Base-by-base conservation (phyloP, 2,888 invertebrate species). In the Crioceris asparagi region DNA sequence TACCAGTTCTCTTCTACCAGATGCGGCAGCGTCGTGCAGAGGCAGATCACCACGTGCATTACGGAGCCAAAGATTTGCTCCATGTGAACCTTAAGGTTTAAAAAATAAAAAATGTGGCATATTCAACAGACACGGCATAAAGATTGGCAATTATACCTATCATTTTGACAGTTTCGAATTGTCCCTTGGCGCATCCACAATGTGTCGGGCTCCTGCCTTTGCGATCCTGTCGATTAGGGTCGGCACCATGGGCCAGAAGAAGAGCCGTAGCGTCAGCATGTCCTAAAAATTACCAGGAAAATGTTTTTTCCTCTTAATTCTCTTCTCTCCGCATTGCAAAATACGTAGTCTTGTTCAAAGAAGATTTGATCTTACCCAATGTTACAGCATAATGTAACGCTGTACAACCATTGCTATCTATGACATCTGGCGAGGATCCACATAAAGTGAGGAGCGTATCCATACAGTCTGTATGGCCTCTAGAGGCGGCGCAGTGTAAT, bases 321-420 rank as follows among this genome's bases (percentile, higher is more conserved):
- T n/a, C n/a, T n/a, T n/a, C n/a, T n/a, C n/a, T n/a, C n/a, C n/a
- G n/a, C n/a, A n/a, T n/a, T n/a, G n/a, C n/a, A n/a, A n/a, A n/a
- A n/a, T n/a, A n/a, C n/a, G n/a, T n/a, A n/a, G 29, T 26, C 27
- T 5, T 16, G n/a, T 30, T 4, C 12, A 30, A 30, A 8, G 15
- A 1, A 23, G 10, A 15, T 4, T 12, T 34, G 14, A 16, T 36
- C 39, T 41, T 47, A 58, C 60, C 65, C 35, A 96, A 68, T 0
- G 96, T 94, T 2, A 93, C 91, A 3, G 97, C 90, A 60, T 97
- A 98, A 65, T 97, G 97, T 17, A 98, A 66, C 0, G 97, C 87
- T 0, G 96, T 92, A 60, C 94, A 96, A 1, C 93, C 94, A 60
- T 94, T 94, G 32, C 83, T 83, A 64, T 97, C 96, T 11, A 82